A percentile compares a stretch with the other conserved stretches of the same genome.
Conservation (phyloP, 2,888 invertebrate genomes). For the Vesta saturnalis region DNA sequence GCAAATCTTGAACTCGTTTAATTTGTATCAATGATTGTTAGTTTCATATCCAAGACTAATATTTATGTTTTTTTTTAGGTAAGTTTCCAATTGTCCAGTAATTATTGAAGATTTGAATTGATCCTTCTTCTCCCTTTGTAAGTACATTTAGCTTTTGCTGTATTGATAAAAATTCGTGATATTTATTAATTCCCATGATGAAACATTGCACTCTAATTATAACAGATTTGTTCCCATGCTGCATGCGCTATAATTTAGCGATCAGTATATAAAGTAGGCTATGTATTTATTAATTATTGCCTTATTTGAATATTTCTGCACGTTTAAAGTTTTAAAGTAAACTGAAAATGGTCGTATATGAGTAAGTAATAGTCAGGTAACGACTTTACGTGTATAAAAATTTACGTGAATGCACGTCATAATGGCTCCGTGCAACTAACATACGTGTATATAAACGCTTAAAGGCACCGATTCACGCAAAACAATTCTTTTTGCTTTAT, state of each 20-base stretch:
- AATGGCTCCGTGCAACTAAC: slow-evolving; percentile 37
- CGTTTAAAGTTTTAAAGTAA: slow-evolving; percentile 27
- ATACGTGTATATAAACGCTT: slow-evolving; percentile 38
- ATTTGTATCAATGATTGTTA: slow-evolving; percentile 11
- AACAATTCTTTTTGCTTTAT: slow-evolving; percentile 37
- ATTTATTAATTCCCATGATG: slow-evolving; percentile 31
- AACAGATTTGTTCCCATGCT: slow-evolving; percentile 46
- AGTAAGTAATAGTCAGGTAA: slow-evolving; percentile 24
- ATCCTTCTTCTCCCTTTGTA: too few relatives aligned
- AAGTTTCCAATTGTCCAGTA: too few relatives aligned
- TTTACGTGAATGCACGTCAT: slow-evolving; percentile 31
- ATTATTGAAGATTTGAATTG: too few relatives aligned
- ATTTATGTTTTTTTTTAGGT: neutral
- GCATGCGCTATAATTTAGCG: slow-evolving; percentile 46
- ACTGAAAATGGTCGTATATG: slow-evolving; percentile 18
- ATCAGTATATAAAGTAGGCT: slow-evolving; percentile 43
- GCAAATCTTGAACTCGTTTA: neutral
- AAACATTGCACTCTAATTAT: slow-evolving; percentile 40
- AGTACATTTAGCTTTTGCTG: too few relatives aligned
- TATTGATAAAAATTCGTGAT: slow-evolving; percentile 4
- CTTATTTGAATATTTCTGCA: slow-evolving; percentile 25
- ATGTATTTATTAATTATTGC: slow-evolving; percentile 40
- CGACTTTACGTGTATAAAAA: slow-evolving; percentile 30
- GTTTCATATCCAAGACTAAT: neutral
- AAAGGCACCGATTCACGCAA: slow-evolving; percentile 45